These are phyloP conservation scores for Otolemur garnettii DNA, from an alignment of 2,113 vertebrate genomes.

Conservation along the genomic window DNA sequence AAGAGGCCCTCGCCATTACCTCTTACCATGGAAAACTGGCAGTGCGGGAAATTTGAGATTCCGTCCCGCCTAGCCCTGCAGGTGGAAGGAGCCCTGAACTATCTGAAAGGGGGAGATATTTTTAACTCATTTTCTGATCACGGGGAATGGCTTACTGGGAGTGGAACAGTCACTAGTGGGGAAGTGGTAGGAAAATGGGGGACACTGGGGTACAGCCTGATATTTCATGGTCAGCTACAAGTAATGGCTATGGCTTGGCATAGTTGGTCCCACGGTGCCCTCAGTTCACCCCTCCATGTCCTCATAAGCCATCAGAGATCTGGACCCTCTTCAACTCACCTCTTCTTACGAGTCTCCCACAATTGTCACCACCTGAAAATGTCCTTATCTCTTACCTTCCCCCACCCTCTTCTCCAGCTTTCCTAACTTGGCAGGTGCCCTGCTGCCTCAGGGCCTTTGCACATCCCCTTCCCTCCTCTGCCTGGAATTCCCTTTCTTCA, in stretches of 20 bases:
- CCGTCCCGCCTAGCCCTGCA: neutral
- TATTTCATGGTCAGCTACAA: conserved; percentile 20
- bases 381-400: neutral
- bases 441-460: conserved; percentile 29
- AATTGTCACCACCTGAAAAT: neutral
- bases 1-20: neutral
- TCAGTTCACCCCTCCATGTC: neutral
- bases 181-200: neutral
- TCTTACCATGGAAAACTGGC: neutral
- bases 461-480: neutral
- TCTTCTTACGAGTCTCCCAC: conserved; percentile 17
- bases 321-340: no score
- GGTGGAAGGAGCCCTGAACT: neutral
- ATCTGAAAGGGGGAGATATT: neutral
- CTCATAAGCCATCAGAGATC: neutral
- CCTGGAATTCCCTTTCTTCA: neutral
- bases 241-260: conserved; percentile 24
- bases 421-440: neutral
- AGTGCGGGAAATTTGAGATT: neutral
- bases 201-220: neutral
- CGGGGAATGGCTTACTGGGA: neutral
- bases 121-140: neutral
- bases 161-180: neutral
- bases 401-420: neutral
- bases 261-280: neutral